Evolutionary conservation across 2,888 invertebrate genomes (phyloP).

Genomic region (Heteromyza rotundicornis): DNA sequence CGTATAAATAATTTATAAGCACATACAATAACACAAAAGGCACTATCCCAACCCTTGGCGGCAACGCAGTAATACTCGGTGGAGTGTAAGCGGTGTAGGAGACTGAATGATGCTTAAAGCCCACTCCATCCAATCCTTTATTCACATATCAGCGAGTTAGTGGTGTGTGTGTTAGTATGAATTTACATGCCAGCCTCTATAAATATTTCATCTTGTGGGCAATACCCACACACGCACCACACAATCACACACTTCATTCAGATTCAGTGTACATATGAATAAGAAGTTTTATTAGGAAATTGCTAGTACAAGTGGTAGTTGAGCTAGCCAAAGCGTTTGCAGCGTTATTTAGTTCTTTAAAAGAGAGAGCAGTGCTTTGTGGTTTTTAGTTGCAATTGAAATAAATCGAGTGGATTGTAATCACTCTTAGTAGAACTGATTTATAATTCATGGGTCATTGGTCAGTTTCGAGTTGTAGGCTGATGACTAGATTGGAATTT

Average conservation of each 20-base stretch:
- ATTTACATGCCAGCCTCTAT: background rate
- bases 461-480: no score
- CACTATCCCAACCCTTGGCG: background rate
- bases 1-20: conserved; percentile 50
- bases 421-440: background rate
- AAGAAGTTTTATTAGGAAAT: background rate
- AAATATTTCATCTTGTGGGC: background rate
- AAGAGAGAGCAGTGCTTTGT: no score
- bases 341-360: no score
- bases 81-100: no score
- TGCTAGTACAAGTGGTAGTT: conserved; percentile 5
- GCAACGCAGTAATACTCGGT: no score
- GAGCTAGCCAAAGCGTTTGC: background rate
- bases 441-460: no score
- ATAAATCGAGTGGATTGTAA: background rate
- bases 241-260: background rate
- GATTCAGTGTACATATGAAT: background rate
- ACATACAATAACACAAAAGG: conserved; percentile 1
- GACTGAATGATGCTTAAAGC: no score
- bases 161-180: background rate
- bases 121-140: no score
- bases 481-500: no score
- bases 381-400: conserved; percentile 1
- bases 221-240: background rate
- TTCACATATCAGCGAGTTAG: background rate